Evolutionary conservation across 1,140 invertebrate genomes (phyloP).

Genomic region (Meloidogyne chitwoodi): DNA sequence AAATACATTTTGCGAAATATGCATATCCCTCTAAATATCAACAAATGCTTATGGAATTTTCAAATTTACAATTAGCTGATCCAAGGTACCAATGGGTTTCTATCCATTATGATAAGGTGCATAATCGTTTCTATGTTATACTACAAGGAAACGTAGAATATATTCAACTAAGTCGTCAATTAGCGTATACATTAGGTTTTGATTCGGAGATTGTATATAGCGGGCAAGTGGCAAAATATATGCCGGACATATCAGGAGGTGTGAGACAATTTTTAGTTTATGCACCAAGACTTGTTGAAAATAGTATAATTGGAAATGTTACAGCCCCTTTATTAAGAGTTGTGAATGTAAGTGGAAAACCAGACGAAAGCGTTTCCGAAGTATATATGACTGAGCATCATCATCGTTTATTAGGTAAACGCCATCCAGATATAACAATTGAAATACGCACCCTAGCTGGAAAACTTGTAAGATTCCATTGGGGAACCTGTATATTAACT

Average conservation of each 20-base stretch:
- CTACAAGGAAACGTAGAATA: too few species aligned
- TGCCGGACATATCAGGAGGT: conserved; percentile 6
- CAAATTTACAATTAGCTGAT: too few species aligned
- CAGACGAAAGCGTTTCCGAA: not conserved
- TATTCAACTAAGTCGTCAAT: too few species aligned
- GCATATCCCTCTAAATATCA: too few species aligned
- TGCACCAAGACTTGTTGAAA: too few species aligned
- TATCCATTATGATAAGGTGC: too few species aligned
- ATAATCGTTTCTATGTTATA: too few species aligned
- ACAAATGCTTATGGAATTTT: too few species aligned
- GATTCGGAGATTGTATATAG: not conserved
- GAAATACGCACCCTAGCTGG: conserved; percentile 3
- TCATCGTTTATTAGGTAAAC: not conserved
- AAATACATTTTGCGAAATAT: too few species aligned
- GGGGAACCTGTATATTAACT: not conserved
- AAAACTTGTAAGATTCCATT: not conserved
- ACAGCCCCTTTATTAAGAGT: conserved; percentile 4
- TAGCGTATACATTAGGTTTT: not conserved
- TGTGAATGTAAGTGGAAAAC: conserved; percentile 1
- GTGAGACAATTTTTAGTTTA: too few species aligned
- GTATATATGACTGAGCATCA: not conserved
- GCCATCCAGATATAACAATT: not conserved
- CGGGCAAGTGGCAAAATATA: not conserved
- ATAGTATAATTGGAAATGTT: too few species aligned
- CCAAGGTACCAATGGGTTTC: too few species aligned